These are phyloP conservation scores for Tricholauxania praeusta DNA, from an alignment of 2,888 invertebrate genomes.

Conservation along the genomic window DNA sequence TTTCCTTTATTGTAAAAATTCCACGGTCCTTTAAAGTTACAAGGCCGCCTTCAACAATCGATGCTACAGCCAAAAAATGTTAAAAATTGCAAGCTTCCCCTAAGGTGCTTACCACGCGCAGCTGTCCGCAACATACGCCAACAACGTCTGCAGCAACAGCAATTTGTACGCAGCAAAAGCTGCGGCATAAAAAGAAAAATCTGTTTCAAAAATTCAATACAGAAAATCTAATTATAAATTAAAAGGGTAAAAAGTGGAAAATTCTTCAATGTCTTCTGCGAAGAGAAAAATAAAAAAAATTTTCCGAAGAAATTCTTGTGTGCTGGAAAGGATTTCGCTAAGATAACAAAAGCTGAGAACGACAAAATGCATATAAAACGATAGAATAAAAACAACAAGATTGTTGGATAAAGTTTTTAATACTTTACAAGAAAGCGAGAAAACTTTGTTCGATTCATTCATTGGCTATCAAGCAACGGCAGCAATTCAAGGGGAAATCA, in stretches of 20 bases:
- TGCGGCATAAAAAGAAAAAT: not conserved
- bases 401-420: slow-evolving; percentile 30
- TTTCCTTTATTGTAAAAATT: slow-evolving; percentile 7
- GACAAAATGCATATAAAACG: slow-evolving; percentile 1
- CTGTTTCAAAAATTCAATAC: slow-evolving; percentile 16
- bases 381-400: not conserved
- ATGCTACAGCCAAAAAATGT: not conserved
- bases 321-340: slow-evolving; percentile 12
- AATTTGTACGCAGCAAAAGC: not conserved
- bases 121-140: slow-evolving; percentile 26
- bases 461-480: slow-evolving; percentile 5
- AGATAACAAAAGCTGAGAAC: slow-evolving; percentile 12
- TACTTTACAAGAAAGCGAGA: slow-evolving; percentile 11
- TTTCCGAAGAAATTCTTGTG: slow-evolving; percentile 20
- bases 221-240: slow-evolving; percentile 38
- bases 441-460: slow-evolving; percentile 26
- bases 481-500: not conserved
- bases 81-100: not conserved
- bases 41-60: not conserved
- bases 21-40: not conserved
- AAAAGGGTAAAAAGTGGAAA: slow-evolving; percentile 37
- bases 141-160: not conserved
- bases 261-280: slow-evolving; percentile 17
- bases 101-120: not conserved
- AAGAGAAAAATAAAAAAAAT: not conserved